phyloP scores from a whole-genome alignment of 2,888 invertebrate species.

The Netelia inedita region DNA sequence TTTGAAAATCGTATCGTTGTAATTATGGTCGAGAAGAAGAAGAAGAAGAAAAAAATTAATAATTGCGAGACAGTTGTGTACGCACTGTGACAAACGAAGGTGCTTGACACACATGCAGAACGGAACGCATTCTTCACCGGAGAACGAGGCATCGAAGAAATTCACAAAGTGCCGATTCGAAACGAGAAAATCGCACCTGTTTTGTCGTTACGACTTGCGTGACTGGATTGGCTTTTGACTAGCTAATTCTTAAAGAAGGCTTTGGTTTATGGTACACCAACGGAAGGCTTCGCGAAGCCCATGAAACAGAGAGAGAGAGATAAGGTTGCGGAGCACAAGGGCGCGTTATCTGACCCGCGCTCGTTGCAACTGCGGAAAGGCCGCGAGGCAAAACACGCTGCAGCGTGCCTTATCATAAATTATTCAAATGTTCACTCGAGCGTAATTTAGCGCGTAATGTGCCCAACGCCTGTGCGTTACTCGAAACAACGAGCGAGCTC shows the following conservation, averaged over 20 bases:
- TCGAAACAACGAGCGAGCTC: background rate
- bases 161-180: conserved; percentile 18
- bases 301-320: conserved; percentile 69
- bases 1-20: background rate
- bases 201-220: conserved; percentile 29
- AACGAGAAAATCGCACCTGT: conserved; percentile 34
- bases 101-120: conserved; percentile 3
- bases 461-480: conserved; percentile 36
- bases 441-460: conserved; percentile 66
- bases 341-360: conserved; percentile 75
- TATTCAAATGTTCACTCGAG: conserved; percentile 73
- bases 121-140: background rate
- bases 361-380: conserved; percentile 59
- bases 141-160: background rate
- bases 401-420: conserved; percentile 75
- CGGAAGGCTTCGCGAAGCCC: conserved; percentile 2
- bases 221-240: conserved; percentile 36
- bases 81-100: conserved; percentile 42
- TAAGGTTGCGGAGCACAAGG: conserved; percentile 75
- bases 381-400: conserved; percentile 54
- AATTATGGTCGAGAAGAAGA: conserved; percentile 25
- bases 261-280: background rate
- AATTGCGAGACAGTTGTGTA: conserved; percentile 53
- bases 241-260: background rate
- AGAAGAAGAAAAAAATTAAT: conserved; percentile 7